Base-by-base conservation (phyloP, 2,797 vertebrate genomes). In the Erpetoichthys calabaricus region DNA sequence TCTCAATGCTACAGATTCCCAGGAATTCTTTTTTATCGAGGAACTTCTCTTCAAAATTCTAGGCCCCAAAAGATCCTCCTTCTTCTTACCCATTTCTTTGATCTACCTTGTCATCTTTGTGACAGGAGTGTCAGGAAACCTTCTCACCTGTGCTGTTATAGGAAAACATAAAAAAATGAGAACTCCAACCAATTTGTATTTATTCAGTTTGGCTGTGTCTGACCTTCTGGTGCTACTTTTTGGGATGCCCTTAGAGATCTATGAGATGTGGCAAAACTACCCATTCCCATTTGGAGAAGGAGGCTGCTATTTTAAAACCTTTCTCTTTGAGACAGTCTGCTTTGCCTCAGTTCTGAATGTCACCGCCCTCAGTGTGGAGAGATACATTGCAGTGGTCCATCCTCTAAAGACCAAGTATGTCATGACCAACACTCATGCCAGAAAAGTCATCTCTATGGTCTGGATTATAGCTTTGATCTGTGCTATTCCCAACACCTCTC, bases 241-340 rank as follows among this genome's bases (percentile, higher is more conserved):
- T 1, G 86, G 84, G 53, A 88, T 88, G 85, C 86, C 86, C 0
- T 53, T 88, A 64, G 86, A 88, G 72, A 74, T 84, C 56, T 86
- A 85, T 1, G 86, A 88, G 57, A 68, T 88, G 59, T 86, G 86
- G 83, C 76, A 85, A 67, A 88, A 88, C 71, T 87, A 88, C 65
- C 86, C 86, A 0, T 88, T 87, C 66, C 79, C 79, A 5, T 86
- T 88, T 0, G 82, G 78, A 1, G 80, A 80, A 51, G 73, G 76
- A 1, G 79, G 82, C 56, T 88, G 86, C 67, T 84, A 77, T 64
- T 87, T 88, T 67, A 86, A 86, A 64, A 79, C 80, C 7, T 85
- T 88, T 63, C 79, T 88, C 51, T 85, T 88, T 3, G 85, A 87
- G 68, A 86, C 77, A 0, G 79, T 87, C 45, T 88, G 86, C 65